phyloP scores from a whole-genome alignment of 2,113 vertebrate genomes.

The Cyprinus carpio region DNA sequence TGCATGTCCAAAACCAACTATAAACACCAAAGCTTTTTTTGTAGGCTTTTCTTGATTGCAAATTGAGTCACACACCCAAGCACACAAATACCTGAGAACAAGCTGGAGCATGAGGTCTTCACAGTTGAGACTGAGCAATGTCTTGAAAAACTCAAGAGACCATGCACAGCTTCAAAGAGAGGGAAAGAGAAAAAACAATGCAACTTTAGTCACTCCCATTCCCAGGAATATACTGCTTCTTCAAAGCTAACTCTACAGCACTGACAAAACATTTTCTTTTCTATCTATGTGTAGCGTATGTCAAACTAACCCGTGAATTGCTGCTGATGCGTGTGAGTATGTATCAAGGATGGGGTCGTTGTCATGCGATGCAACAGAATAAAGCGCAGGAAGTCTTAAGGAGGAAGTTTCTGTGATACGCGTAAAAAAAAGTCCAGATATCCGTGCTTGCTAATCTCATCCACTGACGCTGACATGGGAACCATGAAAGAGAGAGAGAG shows the following conservation, averaged over 20 bases:
- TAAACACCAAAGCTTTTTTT: not conserved
- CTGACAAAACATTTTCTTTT: not conserved
- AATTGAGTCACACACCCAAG: constrained; percentile 6
- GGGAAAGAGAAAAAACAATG: not conserved
- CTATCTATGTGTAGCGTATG: not conserved
- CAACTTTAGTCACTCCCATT: constrained; percentile 7
- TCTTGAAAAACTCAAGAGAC: constrained; percentile 97
- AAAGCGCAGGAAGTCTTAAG: constrained; percentile 95
- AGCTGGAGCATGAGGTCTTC: constrained; percentile 96
- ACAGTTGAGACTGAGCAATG: constrained; percentile 92
- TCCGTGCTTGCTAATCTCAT: constrained; percentile 95
- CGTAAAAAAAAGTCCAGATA: constrained; percentile 97
- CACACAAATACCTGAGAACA: constrained; percentile 79
- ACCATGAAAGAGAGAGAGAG: not conserved
- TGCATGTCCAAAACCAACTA: too few species aligned
- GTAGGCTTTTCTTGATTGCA: not conserved
- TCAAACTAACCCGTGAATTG: constrained; percentile 88
- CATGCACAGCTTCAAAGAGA: constrained; percentile 86
- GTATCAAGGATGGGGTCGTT: constrained; percentile 92
- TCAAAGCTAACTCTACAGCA: constrained; percentile 26
- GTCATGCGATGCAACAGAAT: constrained; percentile 91
- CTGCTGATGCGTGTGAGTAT: constrained; percentile 90
- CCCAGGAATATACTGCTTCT: too few species aligned
- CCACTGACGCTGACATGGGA: constrained; percentile 81
- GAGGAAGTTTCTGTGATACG: constrained; percentile 85